Conservation (phyloP, 2,888 invertebrate genomes). For the Noctuana brunneofusca region DNA sequence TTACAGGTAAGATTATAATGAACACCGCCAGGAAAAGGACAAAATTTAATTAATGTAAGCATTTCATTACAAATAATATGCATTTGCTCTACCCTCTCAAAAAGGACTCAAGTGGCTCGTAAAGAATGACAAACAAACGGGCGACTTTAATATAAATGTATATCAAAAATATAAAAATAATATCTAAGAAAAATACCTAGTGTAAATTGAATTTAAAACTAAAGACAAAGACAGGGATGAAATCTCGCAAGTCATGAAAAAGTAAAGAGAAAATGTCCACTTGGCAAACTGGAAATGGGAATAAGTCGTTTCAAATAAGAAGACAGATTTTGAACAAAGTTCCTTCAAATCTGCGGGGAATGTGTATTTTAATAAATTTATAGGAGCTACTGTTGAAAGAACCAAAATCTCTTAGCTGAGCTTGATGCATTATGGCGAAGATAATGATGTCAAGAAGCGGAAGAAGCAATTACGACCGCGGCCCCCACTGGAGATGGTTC, state of each 20-base stretch:
- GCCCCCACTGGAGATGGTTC: conserved; percentile 60
- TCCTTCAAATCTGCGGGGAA: conserved; percentile 20
- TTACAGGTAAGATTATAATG: neutral
- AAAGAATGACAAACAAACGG: neutral
- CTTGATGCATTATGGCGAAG: conserved; percentile 71
- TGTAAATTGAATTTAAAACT: conserved; percentile 19
- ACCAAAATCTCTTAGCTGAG: conserved; percentile 47
- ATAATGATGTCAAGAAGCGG: conserved; percentile 76
- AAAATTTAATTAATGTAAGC: neutral
- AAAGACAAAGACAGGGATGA: conserved; percentile 16
- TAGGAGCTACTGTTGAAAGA: conserved; percentile 15
- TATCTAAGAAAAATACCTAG: neutral
- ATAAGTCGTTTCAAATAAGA: conserved; percentile 26
- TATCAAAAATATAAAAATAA: neutral
- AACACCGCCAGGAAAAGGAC: neutral
- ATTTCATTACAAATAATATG: neutral
- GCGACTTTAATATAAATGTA: neutral
- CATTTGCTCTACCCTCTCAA: too few species aligned
- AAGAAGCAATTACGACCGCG: conserved; percentile 74
- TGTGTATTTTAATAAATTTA: conserved; percentile 29
- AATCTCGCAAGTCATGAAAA: conserved; percentile 25
- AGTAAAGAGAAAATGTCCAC: conserved; percentile 30
- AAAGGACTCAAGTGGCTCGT: too few species aligned
- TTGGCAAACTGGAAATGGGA: conserved; percentile 30
- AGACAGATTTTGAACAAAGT: conserved; percentile 22